A percentile compares a stretch with the other conserved stretches of the same genome.
Evolutionary conservation across 2,888 invertebrate species (phyloP).

Genomic region (Hirtodrosophila alboralis): DNA sequence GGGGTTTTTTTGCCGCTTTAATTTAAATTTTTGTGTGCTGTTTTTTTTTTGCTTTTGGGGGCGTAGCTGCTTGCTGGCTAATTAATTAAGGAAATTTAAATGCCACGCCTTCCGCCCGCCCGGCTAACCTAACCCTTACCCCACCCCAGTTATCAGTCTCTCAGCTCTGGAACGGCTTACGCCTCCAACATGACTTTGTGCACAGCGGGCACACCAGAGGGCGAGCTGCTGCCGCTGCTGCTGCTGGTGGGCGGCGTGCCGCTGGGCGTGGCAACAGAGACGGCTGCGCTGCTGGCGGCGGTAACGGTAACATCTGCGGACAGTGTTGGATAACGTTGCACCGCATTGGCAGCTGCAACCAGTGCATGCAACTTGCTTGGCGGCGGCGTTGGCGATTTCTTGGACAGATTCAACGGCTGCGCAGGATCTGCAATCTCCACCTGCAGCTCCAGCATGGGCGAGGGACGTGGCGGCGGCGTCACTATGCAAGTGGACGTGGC

Average conservation of each 20-base stretch:
- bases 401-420: conserved; percentile 95
- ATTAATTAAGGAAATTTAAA: conserved; percentile 46
- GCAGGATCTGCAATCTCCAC: conserved; percentile 92
- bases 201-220: conserved; percentile 73
- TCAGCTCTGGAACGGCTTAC: conserved; percentile 84
- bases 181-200: conserved; percentile 88
- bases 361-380: conserved; percentile 85
- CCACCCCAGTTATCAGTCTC: conserved; percentile 20
- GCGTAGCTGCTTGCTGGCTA: conserved; percentile 14
- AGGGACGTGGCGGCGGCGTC: conserved; percentile 84
- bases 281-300: conserved; percentile 69
- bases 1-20: conserved; percentile 10
- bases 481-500: conserved; percentile 84
- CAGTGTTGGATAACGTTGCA: conserved; percentile 82
- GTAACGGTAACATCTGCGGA: conserved; percentile 84
- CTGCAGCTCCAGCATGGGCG: conserved; percentile 89
- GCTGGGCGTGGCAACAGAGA: conserved; percentile 50
- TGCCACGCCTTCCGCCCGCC: conserved; percentile 16
- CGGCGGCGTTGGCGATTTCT: conserved; percentile 91
- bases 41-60: conserved; percentile 16
- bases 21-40: conserved; percentile 31
- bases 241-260: conserved; percentile 59
- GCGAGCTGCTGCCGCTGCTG: conserved; percentile 36
- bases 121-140: not conserved
- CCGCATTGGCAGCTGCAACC: conserved; percentile 80